Base-by-base conservation (phyloP, 30 jellyfish, hydroid and myxozoan genomes). In the Cassiopea xamachana region DNA sequence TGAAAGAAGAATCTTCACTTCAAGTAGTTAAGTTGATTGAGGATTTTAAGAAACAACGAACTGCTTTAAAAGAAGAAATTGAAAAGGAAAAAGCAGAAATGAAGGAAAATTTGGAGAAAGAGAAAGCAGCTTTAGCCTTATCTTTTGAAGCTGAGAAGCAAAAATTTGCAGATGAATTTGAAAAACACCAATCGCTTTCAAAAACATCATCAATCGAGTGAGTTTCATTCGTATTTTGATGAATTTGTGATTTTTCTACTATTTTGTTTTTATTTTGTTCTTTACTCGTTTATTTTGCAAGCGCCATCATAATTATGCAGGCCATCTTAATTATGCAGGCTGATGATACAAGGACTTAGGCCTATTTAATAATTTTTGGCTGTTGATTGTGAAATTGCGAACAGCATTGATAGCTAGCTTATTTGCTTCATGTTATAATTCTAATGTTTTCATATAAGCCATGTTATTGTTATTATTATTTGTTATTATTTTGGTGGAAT, bases 111-210 rank as follows among this genome's bases (percentile, higher is more conserved):
- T 90, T 94, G 17, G 88, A 69, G 44, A 94, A 86, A 81, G 97
- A 89, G 69, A 90, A 90, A 68, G 73, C 89, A 12, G 81, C 80
- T 4, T 12, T 94, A 39, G 13, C 82, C 48, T 43, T 84, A 16
- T 69, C 89, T n/a, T 79, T 71, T 85, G 98, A 94, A 67, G 60
- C 79, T 8, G 97, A 94, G 72, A 89, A 90, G 86, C 93, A 82
- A 64, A 72, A 83, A 58, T 61, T 14, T 8, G 27, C 84, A 2
- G 89, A 87, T 6, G 94, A 87, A 60, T 76, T 75, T 46, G 94
- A 77, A 55, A 87, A 87, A 46, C 93, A 84, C 13, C 89, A 81
- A 50, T 81, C 90, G 9, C 86, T 81, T 44, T 88, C 91, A 17
- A 79, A 88, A 55, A 79, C 87, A 44, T 81, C 95, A 55, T 88